Conservation (phyloP, 2,888 invertebrate species). For the Mythimna lalbum region DNA sequence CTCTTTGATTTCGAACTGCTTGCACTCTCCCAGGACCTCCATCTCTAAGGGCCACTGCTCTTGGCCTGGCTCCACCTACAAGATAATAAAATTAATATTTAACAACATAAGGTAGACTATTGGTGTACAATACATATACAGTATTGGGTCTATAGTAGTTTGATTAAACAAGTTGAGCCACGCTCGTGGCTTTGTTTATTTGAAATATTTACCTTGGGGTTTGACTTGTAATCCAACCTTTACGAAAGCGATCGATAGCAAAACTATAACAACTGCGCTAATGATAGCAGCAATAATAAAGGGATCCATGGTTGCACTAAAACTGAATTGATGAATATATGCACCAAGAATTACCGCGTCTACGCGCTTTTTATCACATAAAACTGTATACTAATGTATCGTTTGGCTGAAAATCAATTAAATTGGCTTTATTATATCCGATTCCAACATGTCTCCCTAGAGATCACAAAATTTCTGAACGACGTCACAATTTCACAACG, state of each 20-base stretch:
- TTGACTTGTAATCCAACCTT: conserved; percentile 77
- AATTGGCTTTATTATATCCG: conserved; percentile 18
- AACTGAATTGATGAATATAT: neutral
- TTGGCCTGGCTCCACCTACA: conserved; percentile 79
- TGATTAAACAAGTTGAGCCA: neutral
- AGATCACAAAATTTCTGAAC: conserved; percentile 13
- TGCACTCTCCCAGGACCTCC: conserved; percentile 93
- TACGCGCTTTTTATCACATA: conserved; percentile 16
- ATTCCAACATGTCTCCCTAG: conserved; percentile 16
- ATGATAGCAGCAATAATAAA: conserved; percentile 85
- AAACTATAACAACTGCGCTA: conserved; percentile 81
- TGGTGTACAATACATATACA: neutral
- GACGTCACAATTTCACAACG: conserved; percentile 42
- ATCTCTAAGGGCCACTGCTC: conserved; percentile 85
- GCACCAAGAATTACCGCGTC: neutral
- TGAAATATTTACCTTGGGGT: conserved; percentile 74
- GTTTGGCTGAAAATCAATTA: neutral
- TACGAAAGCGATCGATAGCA: conserved; percentile 80
- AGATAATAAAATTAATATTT: conserved; percentile 16
- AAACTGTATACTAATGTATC: neutral
- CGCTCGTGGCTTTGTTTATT: neutral
- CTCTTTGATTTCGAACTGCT: conserved; percentile 93
- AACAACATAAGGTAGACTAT: conserved; percentile 1
- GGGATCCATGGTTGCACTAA: conserved; percentile 80
- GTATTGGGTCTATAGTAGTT: neutral